These are phyloP conservation scores for Corythornis vintsioides DNA, from an alignment of 2,113 vertebrate species.

Conservation along the genomic window DNA sequence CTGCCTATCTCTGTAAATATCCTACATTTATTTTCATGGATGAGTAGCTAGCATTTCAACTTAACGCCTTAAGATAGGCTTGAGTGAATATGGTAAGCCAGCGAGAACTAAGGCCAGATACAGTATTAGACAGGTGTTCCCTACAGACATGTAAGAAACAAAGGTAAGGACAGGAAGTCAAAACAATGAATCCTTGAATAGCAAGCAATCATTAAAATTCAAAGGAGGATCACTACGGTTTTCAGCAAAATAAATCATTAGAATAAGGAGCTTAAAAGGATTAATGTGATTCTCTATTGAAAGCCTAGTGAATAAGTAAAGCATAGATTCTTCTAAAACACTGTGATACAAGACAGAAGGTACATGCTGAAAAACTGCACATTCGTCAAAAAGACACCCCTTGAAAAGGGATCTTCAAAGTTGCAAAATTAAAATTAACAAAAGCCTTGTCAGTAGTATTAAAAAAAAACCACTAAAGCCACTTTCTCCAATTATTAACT, in stretches of 20 bases:
- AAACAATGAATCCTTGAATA: constrained; percentile 92
- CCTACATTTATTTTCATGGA: constrained; percentile 79
- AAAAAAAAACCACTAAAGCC: neutral
- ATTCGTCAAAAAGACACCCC: constrained; percentile 53
- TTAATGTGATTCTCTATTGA: constrained; percentile 89
- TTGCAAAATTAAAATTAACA: constrained; percentile 36
- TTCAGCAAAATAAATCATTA: constrained; percentile 94
- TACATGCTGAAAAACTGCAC: constrained; percentile 68
- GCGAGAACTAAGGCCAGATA: constrained; percentile 82
- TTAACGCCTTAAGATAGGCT: constrained; percentile 80
- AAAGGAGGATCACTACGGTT: constrained; percentile 88
- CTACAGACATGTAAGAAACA: constrained; percentile 86
- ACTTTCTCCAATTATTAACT: constrained; percentile 17
- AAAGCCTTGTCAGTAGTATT: constrained; percentile 24
- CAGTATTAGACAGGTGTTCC: constrained; percentile 88
- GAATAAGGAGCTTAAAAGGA: constrained; percentile 91
- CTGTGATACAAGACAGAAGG: constrained; percentile 76
- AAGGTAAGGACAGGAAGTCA: constrained; percentile 93
- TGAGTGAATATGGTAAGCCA: constrained; percentile 82
- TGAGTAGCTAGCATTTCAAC: constrained; percentile 78
- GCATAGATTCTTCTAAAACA: constrained; percentile 78
- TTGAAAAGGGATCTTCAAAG: constrained; percentile 58
- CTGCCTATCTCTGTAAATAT: constrained; percentile 77
- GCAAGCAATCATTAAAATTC: constrained; percentile 90
- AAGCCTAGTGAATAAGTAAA: constrained; percentile 84